A percentile compares a stretch with the other conserved stretches of the same genome.
Evolutionary conservation across 37 sponge, comb jelly and placozoan genomes (phyloP).

Genomic region (Diacarnus erythraeanus): DNA sequence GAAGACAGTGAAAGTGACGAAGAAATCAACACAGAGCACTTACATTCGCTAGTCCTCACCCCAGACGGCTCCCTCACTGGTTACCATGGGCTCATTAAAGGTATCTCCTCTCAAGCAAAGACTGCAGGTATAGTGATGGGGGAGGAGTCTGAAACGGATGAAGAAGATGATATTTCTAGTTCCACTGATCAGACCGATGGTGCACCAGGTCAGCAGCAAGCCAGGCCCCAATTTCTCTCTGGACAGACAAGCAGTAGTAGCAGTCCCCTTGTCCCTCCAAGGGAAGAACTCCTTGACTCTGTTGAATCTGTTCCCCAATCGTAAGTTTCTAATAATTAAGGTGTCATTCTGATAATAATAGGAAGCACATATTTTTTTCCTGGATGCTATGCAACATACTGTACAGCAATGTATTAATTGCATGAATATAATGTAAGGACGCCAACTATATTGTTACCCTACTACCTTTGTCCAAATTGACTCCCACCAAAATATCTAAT

Average conservation of each 20-base stretch:
- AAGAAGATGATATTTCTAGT: slow-evolving; percentile 31
- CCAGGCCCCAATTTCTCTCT: not conserved
- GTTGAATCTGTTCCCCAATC: slow-evolving; percentile 32
- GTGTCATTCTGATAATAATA: no score
- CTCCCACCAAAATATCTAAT: no score
- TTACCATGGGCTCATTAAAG: not conserved
- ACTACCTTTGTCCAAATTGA: no score
- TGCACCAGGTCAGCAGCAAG: not conserved
- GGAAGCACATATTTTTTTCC: not conserved
- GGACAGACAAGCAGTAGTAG: not conserved
- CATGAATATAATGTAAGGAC: not conserved
- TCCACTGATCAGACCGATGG: not conserved
- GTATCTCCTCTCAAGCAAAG: not conserved
- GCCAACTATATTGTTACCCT: not conserved
- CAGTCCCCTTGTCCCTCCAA: not conserved
- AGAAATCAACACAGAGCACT: slow-evolving; percentile 67
- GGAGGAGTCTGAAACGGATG: slow-evolving; percentile 75
- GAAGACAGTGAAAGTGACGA: slow-evolving; percentile 77
- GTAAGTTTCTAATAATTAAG: slow-evolving; percentile 32
- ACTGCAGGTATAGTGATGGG: slow-evolving; percentile 49
- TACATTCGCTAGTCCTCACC: slow-evolving; percentile 2
- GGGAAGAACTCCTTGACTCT: slow-evolving; percentile 21
- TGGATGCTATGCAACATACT: not conserved
- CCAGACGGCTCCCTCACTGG: slow-evolving; percentile 13
- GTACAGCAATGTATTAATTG: not conserved